Evolutionary conservation across 2,888 invertebrate species (phyloP).

Genomic region (Heliconius erato): DNA sequence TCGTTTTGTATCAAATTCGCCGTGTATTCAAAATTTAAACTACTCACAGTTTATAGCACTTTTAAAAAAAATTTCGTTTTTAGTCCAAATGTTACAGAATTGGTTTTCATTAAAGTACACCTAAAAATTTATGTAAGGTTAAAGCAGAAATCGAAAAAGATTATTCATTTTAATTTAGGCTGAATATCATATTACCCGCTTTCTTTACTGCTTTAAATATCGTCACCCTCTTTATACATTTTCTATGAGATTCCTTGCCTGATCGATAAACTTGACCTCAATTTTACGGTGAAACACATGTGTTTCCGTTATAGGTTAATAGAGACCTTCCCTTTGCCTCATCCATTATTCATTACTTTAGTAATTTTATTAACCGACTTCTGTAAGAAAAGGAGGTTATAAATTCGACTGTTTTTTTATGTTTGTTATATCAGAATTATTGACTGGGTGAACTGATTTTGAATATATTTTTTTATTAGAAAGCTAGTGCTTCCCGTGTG

Average conservation of each 20-base stretch:
- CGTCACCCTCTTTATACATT: constrained; percentile 1
- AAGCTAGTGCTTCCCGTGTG: too few relatives aligned
- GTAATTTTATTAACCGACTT: not conserved
- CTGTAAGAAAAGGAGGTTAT: too few relatives aligned
- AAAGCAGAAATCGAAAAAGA: not conserved
- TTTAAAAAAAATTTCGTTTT: not conserved
- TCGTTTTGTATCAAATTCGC: too few relatives aligned
- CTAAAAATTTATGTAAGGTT: too few relatives aligned
- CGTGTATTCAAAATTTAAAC: too few relatives aligned
- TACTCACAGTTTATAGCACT: not conserved
- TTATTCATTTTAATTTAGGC: not conserved
- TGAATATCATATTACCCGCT: not conserved
- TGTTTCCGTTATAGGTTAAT: constrained; percentile 6
- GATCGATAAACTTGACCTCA: constrained; percentile 24
- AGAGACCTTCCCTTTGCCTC: not conserved
- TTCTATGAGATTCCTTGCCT: not conserved
- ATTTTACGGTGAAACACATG: constrained; percentile 3
- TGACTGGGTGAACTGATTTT: too few relatives aligned
- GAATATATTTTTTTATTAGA: too few relatives aligned
- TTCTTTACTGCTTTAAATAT: not conserved
- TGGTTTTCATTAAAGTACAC: not conserved
- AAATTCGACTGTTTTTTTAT: too few relatives aligned
- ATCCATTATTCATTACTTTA: not conserved
- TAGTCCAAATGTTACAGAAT: not conserved
- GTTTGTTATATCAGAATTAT: too few relatives aligned